phyloP scores from a whole-genome alignment of 2,888 invertebrate genomes.

The Pterostichus niger region DNA sequence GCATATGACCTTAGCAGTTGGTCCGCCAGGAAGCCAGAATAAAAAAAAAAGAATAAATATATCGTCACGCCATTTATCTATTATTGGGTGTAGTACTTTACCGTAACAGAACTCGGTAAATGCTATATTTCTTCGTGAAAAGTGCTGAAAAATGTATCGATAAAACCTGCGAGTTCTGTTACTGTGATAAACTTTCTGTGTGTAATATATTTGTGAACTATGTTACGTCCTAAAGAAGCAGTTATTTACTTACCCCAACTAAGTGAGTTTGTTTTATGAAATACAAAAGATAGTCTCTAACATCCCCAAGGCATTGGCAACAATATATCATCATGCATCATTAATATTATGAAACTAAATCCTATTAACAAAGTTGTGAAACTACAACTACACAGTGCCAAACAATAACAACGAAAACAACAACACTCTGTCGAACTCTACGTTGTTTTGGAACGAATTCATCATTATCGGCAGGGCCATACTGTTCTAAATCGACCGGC shows the following conservation, averaged over 20 bases:
- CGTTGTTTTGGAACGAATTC: conserved; percentile 9
- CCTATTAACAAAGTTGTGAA: conserved; percentile 38
- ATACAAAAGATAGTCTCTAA: conserved; percentile 10
- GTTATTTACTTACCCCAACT: background rate
- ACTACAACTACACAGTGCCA: conserved; percentile 4
- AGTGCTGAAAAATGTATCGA: too few relatives aligned
- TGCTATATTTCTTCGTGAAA: too few relatives aligned
- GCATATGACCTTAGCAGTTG: too few relatives aligned
- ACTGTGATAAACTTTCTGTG: too few relatives aligned
- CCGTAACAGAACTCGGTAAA: too few relatives aligned
- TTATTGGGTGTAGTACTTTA: too few relatives aligned
- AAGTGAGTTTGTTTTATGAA: conserved; percentile 5
- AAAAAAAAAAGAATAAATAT: too few relatives aligned
- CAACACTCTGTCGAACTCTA: background rate
- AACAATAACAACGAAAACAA: conserved; percentile 39
- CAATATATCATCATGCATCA: conserved; percentile 45
- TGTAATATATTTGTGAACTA: too few relatives aligned
- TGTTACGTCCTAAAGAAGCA: background rate
- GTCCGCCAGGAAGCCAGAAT: too few relatives aligned
- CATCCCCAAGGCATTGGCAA: conserved; percentile 37
- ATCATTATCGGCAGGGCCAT: conserved; percentile 18
- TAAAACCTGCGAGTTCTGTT: too few relatives aligned
- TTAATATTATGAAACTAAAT: conserved; percentile 49
- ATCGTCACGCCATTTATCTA: too few relatives aligned
- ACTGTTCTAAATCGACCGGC: conserved; percentile 13